Percentiles rank a stretch among this genome's conserved stretches.
Conservation (phyloP, 2,888 invertebrate species). For the Molorchus minor region DNA sequence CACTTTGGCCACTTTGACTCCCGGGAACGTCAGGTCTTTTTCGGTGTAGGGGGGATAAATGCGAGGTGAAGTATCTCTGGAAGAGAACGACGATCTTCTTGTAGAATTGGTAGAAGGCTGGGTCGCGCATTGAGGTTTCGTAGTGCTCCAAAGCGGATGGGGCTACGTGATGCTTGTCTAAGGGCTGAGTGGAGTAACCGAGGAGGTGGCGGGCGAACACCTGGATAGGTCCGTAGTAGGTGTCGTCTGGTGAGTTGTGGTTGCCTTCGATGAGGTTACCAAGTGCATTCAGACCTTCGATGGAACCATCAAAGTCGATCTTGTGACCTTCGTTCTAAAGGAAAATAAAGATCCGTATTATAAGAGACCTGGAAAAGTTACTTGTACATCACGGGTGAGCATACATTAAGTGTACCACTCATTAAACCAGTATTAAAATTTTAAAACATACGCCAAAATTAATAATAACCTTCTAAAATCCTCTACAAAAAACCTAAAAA, state of each 20-base stretch:
- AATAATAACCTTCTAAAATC: no score
- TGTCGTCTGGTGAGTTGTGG: slow-evolving; percentile 68
- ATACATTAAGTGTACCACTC: no score
- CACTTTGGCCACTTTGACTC: slow-evolving; percentile 70
- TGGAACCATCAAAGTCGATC: slow-evolving; percentile 61
- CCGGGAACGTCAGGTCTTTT: slow-evolving; percentile 67
- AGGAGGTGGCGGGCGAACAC: slow-evolving; percentile 68
- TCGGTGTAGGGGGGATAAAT: slow-evolving; percentile 70
- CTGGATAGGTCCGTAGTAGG: slow-evolving; percentile 65
- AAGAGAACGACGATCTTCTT: slow-evolving; percentile 70
- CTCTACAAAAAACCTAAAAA: not conserved
- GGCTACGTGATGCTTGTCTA: slow-evolving; percentile 61
- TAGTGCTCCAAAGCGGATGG: slow-evolving; percentile 74
- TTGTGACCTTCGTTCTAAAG: slow-evolving; percentile 7
- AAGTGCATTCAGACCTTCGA: slow-evolving; percentile 71
- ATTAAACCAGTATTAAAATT: no score
- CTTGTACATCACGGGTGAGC: no score
- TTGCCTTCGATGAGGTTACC: slow-evolving; percentile 74
- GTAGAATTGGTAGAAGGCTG: slow-evolving; percentile 70
- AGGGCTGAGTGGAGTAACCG: slow-evolving; percentile 59
- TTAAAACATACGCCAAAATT: no score
- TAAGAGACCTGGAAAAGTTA: no score
- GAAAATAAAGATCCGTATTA: no score
- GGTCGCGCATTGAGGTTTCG: slow-evolving; percentile 62
- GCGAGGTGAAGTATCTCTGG: slow-evolving; percentile 68